Evolutionary conservation across 1,140 invertebrate species (phyloP).

Genomic region (Brachionus plicatilis): DNA sequence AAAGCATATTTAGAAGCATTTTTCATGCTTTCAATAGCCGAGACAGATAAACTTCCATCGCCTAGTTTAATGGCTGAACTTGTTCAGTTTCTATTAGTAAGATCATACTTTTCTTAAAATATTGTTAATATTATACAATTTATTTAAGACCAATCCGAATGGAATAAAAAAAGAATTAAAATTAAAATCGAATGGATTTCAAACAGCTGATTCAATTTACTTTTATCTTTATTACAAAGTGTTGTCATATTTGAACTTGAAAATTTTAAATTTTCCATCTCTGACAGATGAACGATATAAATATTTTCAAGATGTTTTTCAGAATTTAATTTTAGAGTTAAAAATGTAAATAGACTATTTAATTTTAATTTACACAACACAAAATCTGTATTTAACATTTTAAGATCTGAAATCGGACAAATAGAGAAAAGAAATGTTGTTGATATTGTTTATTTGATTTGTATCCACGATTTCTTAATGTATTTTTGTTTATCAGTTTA

Average conservation of each 20-base stretch:
- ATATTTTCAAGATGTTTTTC: not conserved
- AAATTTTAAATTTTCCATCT: not conserved
- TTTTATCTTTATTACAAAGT: not conserved
- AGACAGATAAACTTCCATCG: not conserved
- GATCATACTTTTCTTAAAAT: no score
- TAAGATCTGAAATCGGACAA: not conserved
- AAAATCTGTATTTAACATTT: not conserved
- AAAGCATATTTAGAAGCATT: constrained; percentile 4
- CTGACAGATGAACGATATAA: not conserved
- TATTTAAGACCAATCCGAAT: not conserved
- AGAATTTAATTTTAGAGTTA: constrained; percentile 4
- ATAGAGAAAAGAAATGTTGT: not conserved
- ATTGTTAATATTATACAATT: no score
- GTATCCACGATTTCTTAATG: not conserved
- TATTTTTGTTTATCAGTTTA: not conserved
- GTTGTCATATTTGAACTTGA: not conserved
- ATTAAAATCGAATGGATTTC: not conserved
- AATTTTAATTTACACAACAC: not conserved
- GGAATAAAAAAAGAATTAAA: not conserved
- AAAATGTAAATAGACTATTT: not conserved
- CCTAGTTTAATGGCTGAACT: not conserved
- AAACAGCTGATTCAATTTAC: not conserved
- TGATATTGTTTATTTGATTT: not conserved
- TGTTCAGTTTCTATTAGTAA: not conserved
- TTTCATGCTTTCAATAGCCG: not conserved